Evolutionary conservation across 1,140 invertebrate species (phyloP), one percentile per base, ranked within the genome.

Genomic region (Calycopis cecrops): DNA sequence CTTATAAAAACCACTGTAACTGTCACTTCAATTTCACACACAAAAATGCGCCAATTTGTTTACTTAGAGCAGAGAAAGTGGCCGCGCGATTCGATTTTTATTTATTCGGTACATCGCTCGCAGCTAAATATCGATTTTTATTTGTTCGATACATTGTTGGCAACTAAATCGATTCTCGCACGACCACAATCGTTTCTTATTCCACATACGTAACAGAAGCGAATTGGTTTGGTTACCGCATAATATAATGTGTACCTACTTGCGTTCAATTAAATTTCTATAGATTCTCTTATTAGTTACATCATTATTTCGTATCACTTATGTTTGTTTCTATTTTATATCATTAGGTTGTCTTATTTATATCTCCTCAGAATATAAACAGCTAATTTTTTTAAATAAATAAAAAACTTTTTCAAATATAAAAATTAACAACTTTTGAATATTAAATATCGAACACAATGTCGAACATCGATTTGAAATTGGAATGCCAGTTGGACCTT

Each of bases 171-270:
- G 77, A 80, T 82, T 82, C 71, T 74, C 57, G 64, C 61, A 61
- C 33, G 42, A 76, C 72, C 76, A 53, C 77, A 79, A 75, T 66
- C 71, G 69, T 69, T 79, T 79, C 64, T 67, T 71, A 57, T 68
- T 73, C 71, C 72, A 75, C 71, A 79, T 79, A 83, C 73, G 71
- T 63, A 74, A 70, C 73, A 75, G 76, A 79, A 81, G 69, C 62
- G 52, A 60, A 72, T 73, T 71, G 62, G 35, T 34, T 62, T 62
- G 38, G 37, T 49, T 51, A 73, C 73, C 70, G 67, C 73, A 73
- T 63, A 59, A 59, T 58, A 60, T 61, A 62, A 65, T 63, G 12
- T 55, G 28, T 16, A 16, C 40, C 14, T 44, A 44, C 40, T 44
- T 44, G 14, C 14, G 16, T 44, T 44, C 40, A 44, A 16, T 44